Conservation (phyloP, 2,113 vertebrate genomes). For the Sialia sialis region DNA sequence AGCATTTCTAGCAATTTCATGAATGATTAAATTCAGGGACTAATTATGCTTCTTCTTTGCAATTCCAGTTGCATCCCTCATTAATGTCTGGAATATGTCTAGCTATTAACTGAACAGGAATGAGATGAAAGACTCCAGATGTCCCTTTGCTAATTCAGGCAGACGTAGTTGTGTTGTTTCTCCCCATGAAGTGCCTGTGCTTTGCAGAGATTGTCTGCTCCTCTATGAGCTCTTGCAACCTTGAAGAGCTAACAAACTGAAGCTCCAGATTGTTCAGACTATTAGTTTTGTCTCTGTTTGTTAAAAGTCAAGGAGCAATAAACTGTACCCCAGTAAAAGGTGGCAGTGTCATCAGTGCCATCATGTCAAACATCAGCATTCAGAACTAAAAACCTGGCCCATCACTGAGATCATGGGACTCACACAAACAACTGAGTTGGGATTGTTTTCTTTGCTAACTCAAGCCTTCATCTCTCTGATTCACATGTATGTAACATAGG, state of each 20-base stretch:
- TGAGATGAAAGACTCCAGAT: constrained; percentile 11
- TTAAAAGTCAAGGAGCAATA: not conserved
- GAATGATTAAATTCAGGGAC: not conserved
- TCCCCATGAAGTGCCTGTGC: not conserved
- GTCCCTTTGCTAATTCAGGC: not conserved
- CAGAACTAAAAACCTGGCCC: not conserved
- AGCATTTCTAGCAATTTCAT: not conserved
- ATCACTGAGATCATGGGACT: not conserved
- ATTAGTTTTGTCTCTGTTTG: not conserved
- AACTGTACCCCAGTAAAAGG: not conserved
- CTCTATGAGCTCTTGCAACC: not conserved
- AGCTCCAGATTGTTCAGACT: not conserved
- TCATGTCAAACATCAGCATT: not conserved
- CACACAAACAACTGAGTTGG: not conserved
- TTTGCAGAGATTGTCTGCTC: not conserved
- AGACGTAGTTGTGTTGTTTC: not conserved
- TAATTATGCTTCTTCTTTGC: constrained; percentile 32
- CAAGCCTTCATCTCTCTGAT: not conserved
- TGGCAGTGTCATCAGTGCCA: not conserved
- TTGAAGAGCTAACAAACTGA: not conserved
- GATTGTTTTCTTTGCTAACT: not conserved
- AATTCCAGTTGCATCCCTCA: not conserved
- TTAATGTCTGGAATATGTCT: constrained; percentile 15
- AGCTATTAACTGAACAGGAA: constrained; percentile 22
- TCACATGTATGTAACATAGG: rapidly evolving